Conservation (phyloP, 2,113 vertebrate species). For the Callospermophilus lateralis region DNA sequence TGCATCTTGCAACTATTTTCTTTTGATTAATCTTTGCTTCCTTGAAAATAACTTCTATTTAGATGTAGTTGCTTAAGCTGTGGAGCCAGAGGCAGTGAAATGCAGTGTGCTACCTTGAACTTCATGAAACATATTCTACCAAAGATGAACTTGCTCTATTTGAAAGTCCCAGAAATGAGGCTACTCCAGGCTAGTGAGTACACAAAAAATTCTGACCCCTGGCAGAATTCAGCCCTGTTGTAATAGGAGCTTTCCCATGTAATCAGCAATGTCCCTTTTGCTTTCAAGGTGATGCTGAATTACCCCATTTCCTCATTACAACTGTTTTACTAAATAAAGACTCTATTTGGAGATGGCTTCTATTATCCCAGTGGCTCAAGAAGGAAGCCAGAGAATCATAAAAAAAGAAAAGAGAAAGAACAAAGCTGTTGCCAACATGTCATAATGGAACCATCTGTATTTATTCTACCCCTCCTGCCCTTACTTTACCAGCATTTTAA, state of each 20-base stretch:
- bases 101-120: constrained; percentile 28
- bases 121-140: constrained; percentile 7
- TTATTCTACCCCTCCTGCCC: background rate
- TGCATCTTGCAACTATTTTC: background rate
- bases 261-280: constrained; percentile 6
- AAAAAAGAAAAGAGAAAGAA: background rate
- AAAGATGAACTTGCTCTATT: constrained; percentile 37
- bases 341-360: constrained; percentile 32
- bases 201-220: background rate
- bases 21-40: constrained; percentile 1
- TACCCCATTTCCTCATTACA: constrained; percentile 70
- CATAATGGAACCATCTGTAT: background rate
- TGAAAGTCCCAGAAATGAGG: constrained; percentile 9
- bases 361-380: constrained; percentile 40
- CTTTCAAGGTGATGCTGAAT: constrained; percentile 60
- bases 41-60: constrained; percentile 56
- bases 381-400: constrained; percentile 31
- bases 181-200: background rate
- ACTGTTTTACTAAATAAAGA: constrained; percentile 62
- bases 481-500: background rate
- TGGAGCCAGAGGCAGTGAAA: background rate
- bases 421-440: background rate
- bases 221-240: background rate
- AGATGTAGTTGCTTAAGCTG: background rate
- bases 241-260: constrained; percentile 24